Percentiles rank a stretch among this genome's conserved stretches.
phyloP scores from a whole-genome alignment of 2,113 vertebrate species.

The Oryzias curvinotus region DNA sequence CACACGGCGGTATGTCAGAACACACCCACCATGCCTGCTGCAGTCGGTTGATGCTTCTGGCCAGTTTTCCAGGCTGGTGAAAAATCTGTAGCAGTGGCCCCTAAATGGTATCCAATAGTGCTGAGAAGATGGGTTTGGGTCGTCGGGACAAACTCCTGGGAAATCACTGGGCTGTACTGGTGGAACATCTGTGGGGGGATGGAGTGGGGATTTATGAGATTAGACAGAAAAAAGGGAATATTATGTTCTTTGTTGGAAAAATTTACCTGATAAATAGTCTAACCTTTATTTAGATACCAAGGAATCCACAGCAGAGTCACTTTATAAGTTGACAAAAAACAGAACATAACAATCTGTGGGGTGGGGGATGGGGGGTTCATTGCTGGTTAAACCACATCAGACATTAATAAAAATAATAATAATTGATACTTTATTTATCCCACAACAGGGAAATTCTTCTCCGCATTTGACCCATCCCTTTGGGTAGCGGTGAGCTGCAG shows the following conservation, averaged over 20 bases:
- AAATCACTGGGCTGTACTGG: slow-evolving; percentile 72
- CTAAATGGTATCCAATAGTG: slow-evolving; percentile 82
- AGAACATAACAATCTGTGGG: too few species aligned
- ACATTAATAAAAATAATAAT: too few species aligned
- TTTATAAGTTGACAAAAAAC: too few species aligned
- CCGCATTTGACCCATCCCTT: too few species aligned
- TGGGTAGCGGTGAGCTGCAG: too few species aligned
- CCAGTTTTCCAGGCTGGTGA: slow-evolving; percentile 72
- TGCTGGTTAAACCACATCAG: too few species aligned
- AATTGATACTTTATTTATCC: too few species aligned
- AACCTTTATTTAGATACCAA: too few species aligned
- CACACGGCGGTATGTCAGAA: too few species aligned
- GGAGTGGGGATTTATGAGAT: not conserved
- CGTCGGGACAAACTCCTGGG: slow-evolving; percentile 81
- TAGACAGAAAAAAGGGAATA: not conserved
- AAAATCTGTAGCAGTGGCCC: slow-evolving; percentile 82
- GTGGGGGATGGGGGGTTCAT: too few species aligned
- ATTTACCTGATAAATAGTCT: not conserved
- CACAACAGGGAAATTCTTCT: too few species aligned
- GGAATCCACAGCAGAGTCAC: too few species aligned
- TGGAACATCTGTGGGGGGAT: slow-evolving; percentile 74
- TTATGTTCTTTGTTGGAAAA: not conserved
- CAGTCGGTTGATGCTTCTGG: slow-evolving; percentile 79
- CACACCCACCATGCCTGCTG: slow-evolving; percentile 69
- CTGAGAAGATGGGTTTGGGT: rapidly evolving